Base-by-base conservation (phyloP, 2,113 vertebrate genomes). In the Axis porcinus region DNA sequence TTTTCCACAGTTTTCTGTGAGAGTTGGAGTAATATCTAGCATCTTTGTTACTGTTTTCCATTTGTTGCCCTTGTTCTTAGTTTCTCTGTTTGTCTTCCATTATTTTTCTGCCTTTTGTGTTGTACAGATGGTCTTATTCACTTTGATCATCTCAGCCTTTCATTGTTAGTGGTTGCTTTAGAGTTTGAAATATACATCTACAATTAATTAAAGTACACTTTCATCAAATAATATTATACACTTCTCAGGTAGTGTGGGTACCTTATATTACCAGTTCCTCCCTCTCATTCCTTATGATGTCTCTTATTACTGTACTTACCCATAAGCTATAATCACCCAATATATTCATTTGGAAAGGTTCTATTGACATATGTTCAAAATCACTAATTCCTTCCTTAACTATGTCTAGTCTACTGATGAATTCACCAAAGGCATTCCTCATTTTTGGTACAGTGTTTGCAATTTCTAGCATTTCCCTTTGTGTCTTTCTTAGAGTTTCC, bases 341-440 rank as follows among this genome's bases (percentile, higher is more conserved):
- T 86, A 93, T 60, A 93, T 40, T 79, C 70, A 94, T 79, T 79
- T 94, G 27, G 45, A 21, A 94, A 94, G 55, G 52, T 79, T 94
- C 19, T 94, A 62, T 14, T 60, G 25, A 78, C 45, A 40, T 33
- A 33, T 62, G 27, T 87, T 94, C 58, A 95, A 95, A 21, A 27
- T 84, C 19, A 90, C 54, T 90, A 84, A 76, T 40, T 83, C 60
- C 55, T 74, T 85, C 23, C 33, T 84, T 14, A 14, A 40, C 62
- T 74, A 40, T 89, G 33, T 74, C 78, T 14, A 74, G 62, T 89
- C 52, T 89, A 82, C 33, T 70, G 79, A 89, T 84, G 40, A 74
- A 89, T 84, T 54, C 25, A 83, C 25, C 36, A 74, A 95, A 89
- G 33, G 78, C 19, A 89, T 89, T 89, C 52, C 57, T 95, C 78